Conservation (phyloP, 2,888 invertebrate genomes). For the Orthosia gracilis region DNA sequence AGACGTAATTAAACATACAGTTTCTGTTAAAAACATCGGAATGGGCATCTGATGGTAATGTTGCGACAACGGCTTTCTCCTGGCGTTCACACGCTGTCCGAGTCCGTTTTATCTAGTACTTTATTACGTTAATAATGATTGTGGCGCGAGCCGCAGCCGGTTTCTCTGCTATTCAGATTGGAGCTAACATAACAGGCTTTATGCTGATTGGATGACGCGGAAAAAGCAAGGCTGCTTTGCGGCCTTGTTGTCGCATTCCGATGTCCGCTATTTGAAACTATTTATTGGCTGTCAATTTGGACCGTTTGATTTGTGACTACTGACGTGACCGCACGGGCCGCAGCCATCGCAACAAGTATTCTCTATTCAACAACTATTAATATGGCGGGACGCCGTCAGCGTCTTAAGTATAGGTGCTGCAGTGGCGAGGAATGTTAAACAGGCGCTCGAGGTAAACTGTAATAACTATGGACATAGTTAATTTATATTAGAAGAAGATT, state of each 20-base stretch:
- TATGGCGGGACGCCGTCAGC: conserved; percentile 72
- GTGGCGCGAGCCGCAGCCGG: conserved; percentile 88
- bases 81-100: conserved; percentile 90
- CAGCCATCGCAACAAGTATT: conserved; percentile 57
- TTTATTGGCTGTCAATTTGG: conserved; percentile 82
- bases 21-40: conserved; percentile 76
- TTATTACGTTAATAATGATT: conserved; percentile 89
- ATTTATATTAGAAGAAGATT: conserved; percentile 76
- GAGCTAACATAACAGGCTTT: conserved; percentile 82
- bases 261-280: conserved; percentile 81
- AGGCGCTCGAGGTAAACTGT: conserved; percentile 73
- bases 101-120: conserved; percentile 88
- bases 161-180: conserved; percentile 84
- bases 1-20: conserved; percentile 76
- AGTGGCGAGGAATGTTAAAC: conserved; percentile 76
- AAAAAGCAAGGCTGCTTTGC: conserved; percentile 87
- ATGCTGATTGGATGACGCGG: conserved; percentile 89
- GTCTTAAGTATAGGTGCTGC: conserved; percentile 70
- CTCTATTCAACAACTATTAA: conserved; percentile 67
- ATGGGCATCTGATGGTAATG: conserved; percentile 81
- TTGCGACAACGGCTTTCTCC: conserved; percentile 89
- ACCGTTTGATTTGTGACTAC: conserved; percentile 77
- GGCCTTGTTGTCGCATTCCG: conserved; percentile 88
- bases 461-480: conserved; percentile 77
- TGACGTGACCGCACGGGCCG: conserved; percentile 56